Evolutionary conservation across 2,888 invertebrate genomes (phyloP).

Genomic region (Tipula vernalis): DNA sequence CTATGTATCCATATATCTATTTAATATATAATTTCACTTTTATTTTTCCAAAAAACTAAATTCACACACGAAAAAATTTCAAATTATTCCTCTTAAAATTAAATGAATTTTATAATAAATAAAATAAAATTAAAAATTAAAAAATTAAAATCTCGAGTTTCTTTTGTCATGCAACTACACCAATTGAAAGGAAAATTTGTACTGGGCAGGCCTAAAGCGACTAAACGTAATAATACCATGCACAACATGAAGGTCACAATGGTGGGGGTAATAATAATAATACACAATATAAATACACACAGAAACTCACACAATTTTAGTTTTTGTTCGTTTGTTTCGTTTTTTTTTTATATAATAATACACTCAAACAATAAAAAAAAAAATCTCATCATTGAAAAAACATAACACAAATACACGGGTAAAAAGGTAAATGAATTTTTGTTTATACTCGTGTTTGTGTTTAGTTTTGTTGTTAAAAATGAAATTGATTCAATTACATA

Average conservation of each 20-base stretch:
- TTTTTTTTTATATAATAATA: neutral
- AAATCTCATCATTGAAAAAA: slow-evolving; percentile 5
- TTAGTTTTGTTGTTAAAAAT: neutral
- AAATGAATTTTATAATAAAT: neutral
- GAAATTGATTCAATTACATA: neutral
- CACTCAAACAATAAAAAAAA: neutral
- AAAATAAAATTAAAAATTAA: neutral
- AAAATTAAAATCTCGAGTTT: neutral
- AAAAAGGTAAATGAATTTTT: neutral
- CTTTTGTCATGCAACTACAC: neutral
- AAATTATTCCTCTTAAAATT: neutral
- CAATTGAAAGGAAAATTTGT: slow-evolving; percentile 21
- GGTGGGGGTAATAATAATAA: slow-evolving; percentile 9
- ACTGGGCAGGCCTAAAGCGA: slow-evolving; percentile 15
- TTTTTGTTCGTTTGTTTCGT: neutral
- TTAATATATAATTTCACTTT: neutral
- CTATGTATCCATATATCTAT: neutral
- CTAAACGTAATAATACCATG: slow-evolving; percentile 10
- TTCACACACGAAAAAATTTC: slow-evolving; percentile 6
- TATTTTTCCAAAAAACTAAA: neutral
- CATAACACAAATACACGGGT: neutral
- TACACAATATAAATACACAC: neutral
- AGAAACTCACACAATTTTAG: neutral
- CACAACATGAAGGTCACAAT: slow-evolving; percentile 10
- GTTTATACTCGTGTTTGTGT: neutral